phyloP scores from a whole-genome alignment of 2,113 vertebrate species.

The Rhynchomys soricoides region DNA sequence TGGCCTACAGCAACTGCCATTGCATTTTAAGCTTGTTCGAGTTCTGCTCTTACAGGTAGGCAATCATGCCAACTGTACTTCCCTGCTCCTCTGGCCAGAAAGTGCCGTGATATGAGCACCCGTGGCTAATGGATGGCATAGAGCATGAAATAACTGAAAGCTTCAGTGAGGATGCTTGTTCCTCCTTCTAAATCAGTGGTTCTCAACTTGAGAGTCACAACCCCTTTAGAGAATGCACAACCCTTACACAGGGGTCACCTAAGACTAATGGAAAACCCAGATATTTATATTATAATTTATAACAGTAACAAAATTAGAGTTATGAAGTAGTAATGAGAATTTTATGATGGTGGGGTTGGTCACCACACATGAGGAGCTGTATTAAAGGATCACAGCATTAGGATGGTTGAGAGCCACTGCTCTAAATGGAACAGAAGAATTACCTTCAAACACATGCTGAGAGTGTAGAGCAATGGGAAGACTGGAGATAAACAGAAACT shows the following conservation, averaged over 20 bases:
- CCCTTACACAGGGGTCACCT: background rate
- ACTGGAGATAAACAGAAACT: background rate
- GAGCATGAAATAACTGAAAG: background rate
- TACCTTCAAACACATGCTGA: background rate
- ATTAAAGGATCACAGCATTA: background rate
- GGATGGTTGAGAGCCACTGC: background rate
- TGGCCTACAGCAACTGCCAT: constrained; percentile 28
- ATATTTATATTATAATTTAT: background rate
- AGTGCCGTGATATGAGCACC: background rate
- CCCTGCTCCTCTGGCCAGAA: constrained; percentile 50
- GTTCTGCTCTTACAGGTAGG: constrained; percentile 54
- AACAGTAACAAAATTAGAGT: background rate
- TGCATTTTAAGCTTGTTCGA: background rate
- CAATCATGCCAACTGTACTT: constrained; percentile 52
- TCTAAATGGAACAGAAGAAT: background rate
- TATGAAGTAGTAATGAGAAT: background rate
- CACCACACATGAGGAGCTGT: background rate
- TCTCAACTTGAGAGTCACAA: background rate
- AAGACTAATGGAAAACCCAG: background rate
- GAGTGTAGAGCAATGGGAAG: background rate
- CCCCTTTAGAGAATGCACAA: background rate
- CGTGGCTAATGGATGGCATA: background rate
- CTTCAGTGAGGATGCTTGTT: background rate
- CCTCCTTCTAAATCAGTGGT: background rate
- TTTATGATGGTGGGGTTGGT: background rate